These are phyloP conservation scores for Gymnocheta viridis DNA, from an alignment of 2,888 invertebrate species.

Conservation along the genomic window DNA sequence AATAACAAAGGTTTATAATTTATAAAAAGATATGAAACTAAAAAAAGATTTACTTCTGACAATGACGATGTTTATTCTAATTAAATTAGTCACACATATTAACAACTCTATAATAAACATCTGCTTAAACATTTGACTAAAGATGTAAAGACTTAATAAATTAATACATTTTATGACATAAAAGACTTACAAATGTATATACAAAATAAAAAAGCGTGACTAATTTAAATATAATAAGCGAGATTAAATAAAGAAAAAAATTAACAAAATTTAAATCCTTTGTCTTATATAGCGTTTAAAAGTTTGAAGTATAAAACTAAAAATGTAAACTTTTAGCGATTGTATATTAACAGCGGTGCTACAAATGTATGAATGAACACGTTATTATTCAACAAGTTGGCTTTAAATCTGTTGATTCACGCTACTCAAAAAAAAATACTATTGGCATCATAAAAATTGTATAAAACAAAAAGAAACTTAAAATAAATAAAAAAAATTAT, in stretches of 20 bases:
- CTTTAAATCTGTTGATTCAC: background rate
- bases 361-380: background rate
- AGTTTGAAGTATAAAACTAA: background rate
- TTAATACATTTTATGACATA: constrained; percentile 1
- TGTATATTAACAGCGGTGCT: background rate
- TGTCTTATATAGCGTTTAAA: background rate
- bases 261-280: background rate
- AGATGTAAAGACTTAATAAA: constrained; percentile 8
- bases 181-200: too few relatives aligned
- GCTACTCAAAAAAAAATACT: background rate
- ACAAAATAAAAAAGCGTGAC: constrained; percentile 1
- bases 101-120: constrained; percentile 16
- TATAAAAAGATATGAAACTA: too few relatives aligned
- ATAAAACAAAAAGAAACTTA: background rate
- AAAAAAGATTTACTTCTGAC: background rate
- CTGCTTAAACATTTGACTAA: background rate
- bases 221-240: background rate
- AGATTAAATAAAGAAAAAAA: background rate
- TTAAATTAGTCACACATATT: constrained; percentile 27
- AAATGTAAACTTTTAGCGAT: background rate
- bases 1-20: too few relatives aligned
- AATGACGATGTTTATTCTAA: constrained; percentile 5
- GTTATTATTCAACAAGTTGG: constrained; percentile 13
- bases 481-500: background rate
- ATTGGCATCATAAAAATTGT: background rate